Evolutionary conservation across 1,140 invertebrate genomes (phyloP), one percentile per base, ranked within the genome.

Genomic region (Atta texana): DNA sequence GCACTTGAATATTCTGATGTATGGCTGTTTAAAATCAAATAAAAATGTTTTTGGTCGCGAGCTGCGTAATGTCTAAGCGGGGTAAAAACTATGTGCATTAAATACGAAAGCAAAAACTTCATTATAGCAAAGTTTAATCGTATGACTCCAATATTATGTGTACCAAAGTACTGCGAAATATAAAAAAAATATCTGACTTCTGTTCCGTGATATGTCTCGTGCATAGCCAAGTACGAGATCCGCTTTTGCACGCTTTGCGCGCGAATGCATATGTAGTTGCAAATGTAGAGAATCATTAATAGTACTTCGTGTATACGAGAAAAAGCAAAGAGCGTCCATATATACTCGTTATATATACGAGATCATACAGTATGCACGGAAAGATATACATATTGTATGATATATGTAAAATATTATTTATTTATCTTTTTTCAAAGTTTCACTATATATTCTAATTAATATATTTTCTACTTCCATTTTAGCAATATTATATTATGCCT

Each of bases 141-240:
- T 66, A 49, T 78, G 76, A 51, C 18, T 75, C 53, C 31, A 66
- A 64, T 78, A 78, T 78, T 78, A 78, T 34, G 55, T 78, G 6
- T n/a, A 78, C 1, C 14, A 51, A 78, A 66, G 44, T 64, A 77
- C 28, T 34, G 61, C 12, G 16, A 66, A 78, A 66, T 64, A 12
- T 21, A 31, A 31, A 78, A 78, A 59, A 53, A 53, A 51, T 64
- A n/a, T 28, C 24, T 24, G 53, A 5, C 72, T 57, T 57, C n/a
- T 76, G 28, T 57, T 63, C 0, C 10, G 5, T 21, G 28, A 66
- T 14, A 31, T 78, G 1, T 16, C n/a, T 16, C 18, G 14, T 18
- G 51, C 24, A 44, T 6, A 21, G 24, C 16, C 14, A 16, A 16
- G 69, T 16, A 1, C 12, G 71, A 74, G 28, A 55, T 6, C 8